These are phyloP conservation scores for Thinocorus orbignyianus DNA, from an alignment of 2,113 vertebrate species.

Conservation along the genomic window DNA sequence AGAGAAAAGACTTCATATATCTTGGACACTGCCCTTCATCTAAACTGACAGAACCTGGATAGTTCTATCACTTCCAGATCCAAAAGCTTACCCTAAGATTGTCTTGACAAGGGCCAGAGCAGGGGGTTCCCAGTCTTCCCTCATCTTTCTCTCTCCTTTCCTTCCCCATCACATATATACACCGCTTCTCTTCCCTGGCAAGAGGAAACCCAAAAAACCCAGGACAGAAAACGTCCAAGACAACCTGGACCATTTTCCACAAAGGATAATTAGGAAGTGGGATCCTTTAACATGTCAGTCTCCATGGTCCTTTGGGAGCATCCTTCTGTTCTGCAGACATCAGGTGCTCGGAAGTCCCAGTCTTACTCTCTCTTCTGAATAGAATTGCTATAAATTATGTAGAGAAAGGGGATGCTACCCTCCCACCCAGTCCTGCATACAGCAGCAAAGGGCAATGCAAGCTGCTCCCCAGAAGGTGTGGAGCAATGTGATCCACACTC, in stretches of 20 bases:
- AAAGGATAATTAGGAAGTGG: not conserved
- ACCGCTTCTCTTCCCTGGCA: not conserved
- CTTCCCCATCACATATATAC: not conserved
- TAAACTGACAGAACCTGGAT: not conserved
- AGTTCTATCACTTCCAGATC: not conserved
- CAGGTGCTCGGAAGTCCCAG: not conserved
- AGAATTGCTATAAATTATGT: not conserved
- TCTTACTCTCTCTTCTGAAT: not conserved
- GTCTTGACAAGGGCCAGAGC: fast-evolving
- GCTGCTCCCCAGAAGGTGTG: not conserved
- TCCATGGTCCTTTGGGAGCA: not conserved
- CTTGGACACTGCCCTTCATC: not conserved
- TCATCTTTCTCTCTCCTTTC: not conserved
- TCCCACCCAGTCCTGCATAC: not conserved
- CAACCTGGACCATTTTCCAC: not conserved
- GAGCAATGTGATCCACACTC: not conserved
- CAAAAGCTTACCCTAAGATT: not conserved
- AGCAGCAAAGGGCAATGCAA: not conserved
- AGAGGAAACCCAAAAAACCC: not conserved
- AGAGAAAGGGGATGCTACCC: not conserved
- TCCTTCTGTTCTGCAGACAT: not conserved
- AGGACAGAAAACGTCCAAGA: not conserved
- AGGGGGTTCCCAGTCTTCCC: not conserved
- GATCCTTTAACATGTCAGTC: not conserved
- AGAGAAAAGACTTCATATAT: not conserved